Base-by-base conservation (phyloP, 2,113 vertebrate species). In the Symphodus melops region DNA sequence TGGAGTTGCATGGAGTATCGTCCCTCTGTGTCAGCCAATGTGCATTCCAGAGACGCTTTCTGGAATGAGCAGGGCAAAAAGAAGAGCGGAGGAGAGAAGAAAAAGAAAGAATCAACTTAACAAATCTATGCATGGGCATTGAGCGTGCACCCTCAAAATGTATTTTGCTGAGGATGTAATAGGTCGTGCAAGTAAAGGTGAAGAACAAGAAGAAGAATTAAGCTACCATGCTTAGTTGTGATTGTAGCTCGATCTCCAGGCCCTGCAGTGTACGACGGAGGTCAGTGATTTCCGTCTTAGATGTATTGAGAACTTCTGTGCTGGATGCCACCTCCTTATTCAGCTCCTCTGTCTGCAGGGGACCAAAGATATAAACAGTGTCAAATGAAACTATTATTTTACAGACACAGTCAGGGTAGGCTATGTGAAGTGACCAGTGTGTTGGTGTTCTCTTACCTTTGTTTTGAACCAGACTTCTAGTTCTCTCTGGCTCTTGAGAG, bases 181-280 rank as follows among this genome's bases (percentile, higher is more conserved):
- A 7, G 16, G n/a, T 3, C 19, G 52, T 57, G n/a, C 0, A 65
- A 4, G 48, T 5, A 12, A n/a, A 11, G 9, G 11, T 39, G 6
- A 6, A 33, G n/a, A n/a, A n/a, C n/a, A n/a, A n/a, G n/a, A n/a
- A n/a, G 7, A 41, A 12, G n/a, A 46, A 13, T 28, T 56, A 2
- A 58, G 86, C 91, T 92, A 98, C 97, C 95, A 95, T 95, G 89
- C 95, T 96, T 1, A 95, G 92, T 75, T 96, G 96, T 54, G 96
- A 95, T 73, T 98, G 96, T 0, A 96, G 88, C 0, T 96, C 96
- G 8, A 97, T 95, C 74, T 98, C 94, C 91, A 97, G 77, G 75
- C 91, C 92, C 79, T 98, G 97, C 42, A 94, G 42, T 9, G 88
- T 94, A 3, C 94, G 94, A 56, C 92, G 91, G 72, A 97, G 71